These are phyloP conservation scores for Agonum fuliginosum DNA, from an alignment of 2,888 invertebrate species.

Conservation along the genomic window DNA sequence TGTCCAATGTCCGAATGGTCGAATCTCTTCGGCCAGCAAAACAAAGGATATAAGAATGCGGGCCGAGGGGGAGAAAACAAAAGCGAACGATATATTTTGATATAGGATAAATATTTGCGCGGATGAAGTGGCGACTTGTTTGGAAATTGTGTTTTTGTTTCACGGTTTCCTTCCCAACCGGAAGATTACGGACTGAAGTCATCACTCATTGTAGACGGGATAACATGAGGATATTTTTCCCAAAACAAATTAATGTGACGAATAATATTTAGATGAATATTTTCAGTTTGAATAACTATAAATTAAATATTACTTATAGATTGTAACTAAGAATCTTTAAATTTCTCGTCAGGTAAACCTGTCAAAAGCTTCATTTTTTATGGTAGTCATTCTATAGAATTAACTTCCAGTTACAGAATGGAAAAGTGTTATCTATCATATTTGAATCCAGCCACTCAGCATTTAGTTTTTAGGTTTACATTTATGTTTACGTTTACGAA, in stretches of 20 bases:
- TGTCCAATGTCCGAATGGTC: constrained; percentile 55
- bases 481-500: too few relatives aligned
- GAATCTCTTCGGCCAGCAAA: constrained; percentile 41
- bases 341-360: too few relatives aligned
- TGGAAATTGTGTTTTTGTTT: constrained; percentile 56
- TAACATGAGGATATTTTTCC: not conserved
- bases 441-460: too few relatives aligned
- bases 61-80: constrained; percentile 38
- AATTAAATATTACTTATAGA: not conserved
- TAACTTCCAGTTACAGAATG: too few relatives aligned
- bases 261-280: not conserved
- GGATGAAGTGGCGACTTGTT: constrained; percentile 53
- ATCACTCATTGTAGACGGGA: not conserved
- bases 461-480: too few relatives aligned
- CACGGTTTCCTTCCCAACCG: constrained; percentile 5
- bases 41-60: constrained; percentile 49
- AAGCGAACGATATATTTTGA: constrained; percentile 50
- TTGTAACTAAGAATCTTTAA: too few relatives aligned
- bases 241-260: constrained; percentile 20
- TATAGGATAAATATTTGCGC: constrained; percentile 56
- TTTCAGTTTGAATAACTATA: too few relatives aligned
- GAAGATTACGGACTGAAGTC: not conserved
- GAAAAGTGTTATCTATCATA: too few relatives aligned
- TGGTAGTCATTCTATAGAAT: too few relatives aligned
- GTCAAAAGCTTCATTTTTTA: too few relatives aligned